A percentile compares a stretch with the other conserved stretches of the same genome.
phyloP scores from a whole-genome alignment of 2,113 vertebrate genomes.

The Setophaga petechia region DNA sequence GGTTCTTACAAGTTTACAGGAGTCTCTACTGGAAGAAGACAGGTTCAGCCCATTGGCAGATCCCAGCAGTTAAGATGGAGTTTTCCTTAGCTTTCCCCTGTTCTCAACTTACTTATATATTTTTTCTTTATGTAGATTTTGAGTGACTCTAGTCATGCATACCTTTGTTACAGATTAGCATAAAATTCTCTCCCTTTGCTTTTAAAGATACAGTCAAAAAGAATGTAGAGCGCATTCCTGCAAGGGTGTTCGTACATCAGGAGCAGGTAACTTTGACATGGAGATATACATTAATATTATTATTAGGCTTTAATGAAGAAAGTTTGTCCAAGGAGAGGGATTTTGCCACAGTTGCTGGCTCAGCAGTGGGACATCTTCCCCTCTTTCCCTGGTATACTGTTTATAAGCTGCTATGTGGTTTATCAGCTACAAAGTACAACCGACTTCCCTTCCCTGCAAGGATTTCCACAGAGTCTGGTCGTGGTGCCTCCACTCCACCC shows the following conservation, averaged over 20 bases:
- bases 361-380: background rate
- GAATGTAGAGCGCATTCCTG: background rate
- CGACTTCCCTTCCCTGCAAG: background rate
- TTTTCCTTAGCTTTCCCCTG: no score
- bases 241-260: fast-evolving
- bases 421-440: background rate
- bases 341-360: background rate
- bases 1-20: background rate
- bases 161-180: background rate
- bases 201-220: background rate
- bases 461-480: background rate
- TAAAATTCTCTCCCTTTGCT: background rate
- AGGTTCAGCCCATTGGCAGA: background rate
- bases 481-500: background rate
- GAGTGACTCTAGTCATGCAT: background rate
- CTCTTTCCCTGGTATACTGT: background rate
- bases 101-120: background rate
- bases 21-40: background rate
- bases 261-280: background rate
- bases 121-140: background rate
- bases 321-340: background rate
- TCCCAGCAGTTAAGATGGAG: background rate
- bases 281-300: background rate
- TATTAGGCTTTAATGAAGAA: background rate
- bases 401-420: background rate